Conservation (phyloP, 1,140 invertebrate species). For the Daktulosphaira vitifoliae region DNA sequence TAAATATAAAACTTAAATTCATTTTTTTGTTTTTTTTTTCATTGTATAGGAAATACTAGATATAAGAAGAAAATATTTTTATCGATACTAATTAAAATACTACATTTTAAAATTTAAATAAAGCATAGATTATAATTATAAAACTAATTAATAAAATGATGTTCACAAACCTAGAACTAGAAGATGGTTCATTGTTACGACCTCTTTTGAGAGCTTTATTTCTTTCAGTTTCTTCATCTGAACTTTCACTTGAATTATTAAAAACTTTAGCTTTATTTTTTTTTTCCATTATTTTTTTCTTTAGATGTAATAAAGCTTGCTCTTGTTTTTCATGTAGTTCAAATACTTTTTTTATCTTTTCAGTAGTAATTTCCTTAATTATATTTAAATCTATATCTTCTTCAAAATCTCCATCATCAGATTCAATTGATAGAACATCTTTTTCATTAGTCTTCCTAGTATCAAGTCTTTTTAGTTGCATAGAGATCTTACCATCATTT, state of each 20-base stretch:
- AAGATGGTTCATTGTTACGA: slow-evolving; percentile 2
- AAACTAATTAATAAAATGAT: too few species aligned
- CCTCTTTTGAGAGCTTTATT: slow-evolving; percentile 10
- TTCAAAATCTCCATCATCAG: slow-evolving; percentile 6
- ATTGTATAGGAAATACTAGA: too few species aligned
- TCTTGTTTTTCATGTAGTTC: slow-evolving; percentile 29
- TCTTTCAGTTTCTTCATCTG: slow-evolving; percentile 5
- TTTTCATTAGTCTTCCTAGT: neutral
- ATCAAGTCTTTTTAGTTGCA: neutral
- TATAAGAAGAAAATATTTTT: too few species aligned
- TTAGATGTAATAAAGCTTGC: slow-evolving; percentile 21
- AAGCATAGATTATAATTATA: too few species aligned
- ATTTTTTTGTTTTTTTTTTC: too few species aligned
- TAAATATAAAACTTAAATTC: too few species aligned
- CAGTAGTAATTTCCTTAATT: slow-evolving; percentile 32
- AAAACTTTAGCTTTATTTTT: slow-evolving; percentile 10
- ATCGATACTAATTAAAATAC: too few species aligned
- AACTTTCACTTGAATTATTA: slow-evolving; percentile 20
- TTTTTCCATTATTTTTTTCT: slow-evolving; percentile 30
- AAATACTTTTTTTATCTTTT: slow-evolving; percentile 31
- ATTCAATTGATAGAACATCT: slow-evolving; percentile 14
- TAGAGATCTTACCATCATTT: neutral
- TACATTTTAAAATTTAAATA: too few species aligned
- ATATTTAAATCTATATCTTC: slow-evolving; percentile 30
- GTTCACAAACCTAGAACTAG: slow-evolving; percentile 10